These are phyloP conservation scores for Triplophysa bombifrons DNA, from an alignment of 2,797 vertebrate genomes.

Conservation along the genomic window DNA sequence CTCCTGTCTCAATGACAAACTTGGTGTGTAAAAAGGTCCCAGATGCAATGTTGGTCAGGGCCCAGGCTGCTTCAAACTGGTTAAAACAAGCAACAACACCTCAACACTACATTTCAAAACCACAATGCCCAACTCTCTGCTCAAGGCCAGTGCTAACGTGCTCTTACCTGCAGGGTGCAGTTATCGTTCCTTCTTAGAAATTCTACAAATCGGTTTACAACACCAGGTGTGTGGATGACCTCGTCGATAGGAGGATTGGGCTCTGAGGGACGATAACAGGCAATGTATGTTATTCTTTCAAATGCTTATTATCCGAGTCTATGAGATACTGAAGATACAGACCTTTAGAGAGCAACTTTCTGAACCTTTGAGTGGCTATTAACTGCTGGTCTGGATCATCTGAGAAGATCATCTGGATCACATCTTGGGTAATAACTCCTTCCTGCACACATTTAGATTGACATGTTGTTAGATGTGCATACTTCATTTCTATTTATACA, in stretches of 20 bases:
- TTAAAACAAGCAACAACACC: slow-evolving; percentile 22
- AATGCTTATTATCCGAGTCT: background rate
- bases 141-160: background rate
- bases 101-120: background rate
- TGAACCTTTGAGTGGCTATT: slow-evolving; percentile 89
- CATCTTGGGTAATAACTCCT: slow-evolving; percentile 87
- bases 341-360: slow-evolving; percentile 93
- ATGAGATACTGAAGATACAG: slow-evolving; percentile 36
- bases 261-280: slow-evolving; percentile 72
- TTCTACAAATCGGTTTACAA: slow-evolving; percentile 89
- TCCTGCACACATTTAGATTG: slow-evolving; percentile 72
- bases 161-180: slow-evolving; percentile 86
- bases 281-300: background rate
- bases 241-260: slow-evolving; percentile 94
- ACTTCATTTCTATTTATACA: too few relatives aligned
- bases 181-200: slow-evolving; percentile 90
- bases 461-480: too few relatives aligned
- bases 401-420: slow-evolving; percentile 93
- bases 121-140: background rate
- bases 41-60: slow-evolving; percentile 91
- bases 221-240: slow-evolving; percentile 87
- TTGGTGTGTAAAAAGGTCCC: slow-evolving; percentile 92
- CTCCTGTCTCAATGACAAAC: slow-evolving; percentile 91
- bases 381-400: slow-evolving; percentile 88
- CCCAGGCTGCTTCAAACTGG: slow-evolving; percentile 93